Evolutionary conservation across 2,797 vertebrate genomes (phyloP).

Genomic region (Tadarida brasiliensis): DNA sequence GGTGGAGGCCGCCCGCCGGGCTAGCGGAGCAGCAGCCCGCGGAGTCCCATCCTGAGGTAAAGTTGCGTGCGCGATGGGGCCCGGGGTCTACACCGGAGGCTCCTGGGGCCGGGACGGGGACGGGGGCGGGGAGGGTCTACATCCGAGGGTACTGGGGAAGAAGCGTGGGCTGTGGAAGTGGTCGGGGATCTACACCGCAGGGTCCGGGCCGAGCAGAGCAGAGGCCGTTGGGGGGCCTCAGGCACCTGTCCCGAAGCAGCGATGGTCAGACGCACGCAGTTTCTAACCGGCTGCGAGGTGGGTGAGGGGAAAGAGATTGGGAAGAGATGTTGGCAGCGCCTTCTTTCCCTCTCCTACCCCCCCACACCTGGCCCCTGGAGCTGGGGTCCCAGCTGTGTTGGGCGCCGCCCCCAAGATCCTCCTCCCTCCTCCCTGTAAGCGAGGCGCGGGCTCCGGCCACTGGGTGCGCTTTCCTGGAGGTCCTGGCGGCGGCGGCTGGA

Average conservation of each 20-base stretch:
- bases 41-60: constrained; percentile 55
- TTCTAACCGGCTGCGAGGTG: background rate
- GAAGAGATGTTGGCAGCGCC: background rate
- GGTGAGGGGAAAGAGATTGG: background rate
- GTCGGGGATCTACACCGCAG: background rate
- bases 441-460: background rate
- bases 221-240: background rate
- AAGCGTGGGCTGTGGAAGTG: background rate
- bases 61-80: constrained; percentile 1
- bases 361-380: background rate
- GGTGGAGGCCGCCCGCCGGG: background rate
- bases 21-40: background rate
- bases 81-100: background rate
- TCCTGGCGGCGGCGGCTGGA: background rate
- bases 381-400: background rate
- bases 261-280: background rate
- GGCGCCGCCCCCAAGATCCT: background rate
- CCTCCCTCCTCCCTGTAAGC: background rate
- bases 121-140: background rate
- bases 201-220: background rate
- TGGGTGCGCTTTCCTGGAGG: background rate
- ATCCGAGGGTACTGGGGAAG: background rate
- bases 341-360: background rate
- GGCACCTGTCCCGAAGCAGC: background rate
- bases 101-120: too few species aligned